Base-by-base conservation (phyloP, 92 coral and sea anemone genomes). In the Palythoa grandis region DNA sequence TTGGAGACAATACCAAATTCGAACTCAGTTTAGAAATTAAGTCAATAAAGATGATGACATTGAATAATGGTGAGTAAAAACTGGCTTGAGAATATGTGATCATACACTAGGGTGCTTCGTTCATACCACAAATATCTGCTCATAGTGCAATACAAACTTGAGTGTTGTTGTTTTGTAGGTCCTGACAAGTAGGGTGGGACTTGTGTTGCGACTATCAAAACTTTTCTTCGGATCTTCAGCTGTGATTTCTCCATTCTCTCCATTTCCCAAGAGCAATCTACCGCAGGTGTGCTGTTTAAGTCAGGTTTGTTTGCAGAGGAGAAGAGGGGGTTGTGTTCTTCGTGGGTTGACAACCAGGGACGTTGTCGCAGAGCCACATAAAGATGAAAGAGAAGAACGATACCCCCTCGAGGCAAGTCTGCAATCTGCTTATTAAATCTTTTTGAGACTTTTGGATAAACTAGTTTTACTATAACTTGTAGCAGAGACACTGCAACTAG, bases 381-480 rank as follows among this genome's bases (percentile, higher is more conserved):
- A 24, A 10, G 14, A 15, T 22, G 75, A 43, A 19, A 7, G 20
- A 15, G 40, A 19, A 39, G 56, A 23, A 0, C 29, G 22, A 43
- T 24, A 23, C 2, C 85, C 85, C 23, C 37, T 80, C 3, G 85
- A 80, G 85, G 85, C 17, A 70, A 52, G 83, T 80, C 85, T 8
- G 38, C 22, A 23, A n/a, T 14, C 7, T 22, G 0, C 43, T 15
- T 22, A 1, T 15, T 16, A 71, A n/a, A 4, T 43, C 5, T 4
- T n/a, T 11, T 1, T n/a, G 16, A 20, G 8, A 7, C 14, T 29
- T 54, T 53, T 52, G 24, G 61, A 15, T 38, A 39, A 39, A 39
- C 15, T 43, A 19, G 9, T 54, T 72, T 47, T 7, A 19, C 23
- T 72, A 13, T 54, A 22, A 53, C 5, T 52, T 25, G 14, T 15